A percentile compares a stretch with the other conserved stretches of the same genome.
phyloP scores from a whole-genome alignment of 1,140 invertebrate species.

The Formica exsecta region DNA sequence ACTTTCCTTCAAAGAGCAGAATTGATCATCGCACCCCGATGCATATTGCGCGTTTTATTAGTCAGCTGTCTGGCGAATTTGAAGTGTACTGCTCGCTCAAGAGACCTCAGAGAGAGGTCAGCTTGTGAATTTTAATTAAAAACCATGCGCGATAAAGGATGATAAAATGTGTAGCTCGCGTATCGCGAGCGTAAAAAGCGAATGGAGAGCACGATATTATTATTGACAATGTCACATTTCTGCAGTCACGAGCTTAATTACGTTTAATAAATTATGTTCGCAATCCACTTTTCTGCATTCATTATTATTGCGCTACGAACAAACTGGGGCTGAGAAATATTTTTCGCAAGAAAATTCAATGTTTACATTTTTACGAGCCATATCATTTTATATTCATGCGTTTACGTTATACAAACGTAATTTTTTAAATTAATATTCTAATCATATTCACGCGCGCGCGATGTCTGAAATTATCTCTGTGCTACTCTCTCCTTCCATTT shows the following conservation, averaged over 20 bases:
- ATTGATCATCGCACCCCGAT: slow-evolving; percentile 9
- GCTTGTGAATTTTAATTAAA: slow-evolving; percentile 59
- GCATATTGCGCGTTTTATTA: slow-evolving; percentile 42
- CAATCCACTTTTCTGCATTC: background rate
- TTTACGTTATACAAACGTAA: background rate
- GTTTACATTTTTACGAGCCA: background rate
- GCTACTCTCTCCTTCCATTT: background rate
- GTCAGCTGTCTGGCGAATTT: slow-evolving; percentile 31
- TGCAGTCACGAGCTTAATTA: slow-evolving; percentile 41
- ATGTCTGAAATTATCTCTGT: background rate
- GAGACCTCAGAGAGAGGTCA: background rate
- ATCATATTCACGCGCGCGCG: background rate
- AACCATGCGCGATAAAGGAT: slow-evolving; percentile 42
- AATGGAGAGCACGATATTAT: background rate
- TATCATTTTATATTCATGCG: slow-evolving; percentile 22
- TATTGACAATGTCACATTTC: slow-evolving; percentile 38
- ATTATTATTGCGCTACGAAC: background rate
- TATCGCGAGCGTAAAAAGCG: background rate
- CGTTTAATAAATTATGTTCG: slow-evolving; percentile 27
- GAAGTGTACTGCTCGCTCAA: background rate
- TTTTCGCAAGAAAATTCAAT: slow-evolving; percentile 15
- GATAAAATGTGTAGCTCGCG: slow-evolving; percentile 9
- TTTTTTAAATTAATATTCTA: slow-evolving; percentile 24
- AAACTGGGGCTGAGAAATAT: background rate
- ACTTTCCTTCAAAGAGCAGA: slow-evolving; percentile 14